These are phyloP conservation scores for Agrotis clavis DNA, from an alignment of 2,888 invertebrate genomes.

Conservation along the genomic window DNA sequence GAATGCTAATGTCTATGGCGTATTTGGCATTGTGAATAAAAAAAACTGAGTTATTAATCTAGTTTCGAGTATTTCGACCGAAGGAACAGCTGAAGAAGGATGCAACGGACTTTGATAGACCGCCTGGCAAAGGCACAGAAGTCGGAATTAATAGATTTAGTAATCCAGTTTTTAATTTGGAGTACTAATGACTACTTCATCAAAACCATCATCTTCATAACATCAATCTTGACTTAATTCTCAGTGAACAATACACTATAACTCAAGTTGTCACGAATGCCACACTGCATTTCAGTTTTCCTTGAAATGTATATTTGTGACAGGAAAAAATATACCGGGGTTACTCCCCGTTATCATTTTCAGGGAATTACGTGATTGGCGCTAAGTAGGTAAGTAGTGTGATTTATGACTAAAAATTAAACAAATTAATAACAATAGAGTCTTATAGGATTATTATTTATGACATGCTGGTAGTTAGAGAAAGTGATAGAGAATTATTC, in stretches of 20 bases:
- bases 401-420: background rate
- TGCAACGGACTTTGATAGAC: background rate
- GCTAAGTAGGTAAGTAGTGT: background rate
- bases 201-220: background rate
- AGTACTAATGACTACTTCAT: background rate
- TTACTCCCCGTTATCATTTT: background rate
- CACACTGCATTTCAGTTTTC: background rate
- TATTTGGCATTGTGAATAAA: too few species aligned
- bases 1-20: too few species aligned
- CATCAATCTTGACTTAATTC: background rate
- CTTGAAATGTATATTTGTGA: background rate
- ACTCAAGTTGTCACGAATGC: background rate
- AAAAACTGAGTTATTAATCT: too few species aligned
- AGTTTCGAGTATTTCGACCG: background rate
- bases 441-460: too few species aligned
- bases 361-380: background rate
- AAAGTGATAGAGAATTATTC: too few species aligned
- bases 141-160: too few species aligned
- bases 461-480: too few species aligned
- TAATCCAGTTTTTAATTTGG: too few species aligned
- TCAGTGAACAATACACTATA: background rate
- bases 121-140: too few species aligned
- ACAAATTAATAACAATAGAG: too few species aligned
- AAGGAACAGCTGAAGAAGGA: background rate
- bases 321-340: slow-evolving; percentile 11